Evolutionary conservation across 2,797 vertebrate genomes (phyloP).

Genomic region (Triplophysa yarkandensis): DNA sequence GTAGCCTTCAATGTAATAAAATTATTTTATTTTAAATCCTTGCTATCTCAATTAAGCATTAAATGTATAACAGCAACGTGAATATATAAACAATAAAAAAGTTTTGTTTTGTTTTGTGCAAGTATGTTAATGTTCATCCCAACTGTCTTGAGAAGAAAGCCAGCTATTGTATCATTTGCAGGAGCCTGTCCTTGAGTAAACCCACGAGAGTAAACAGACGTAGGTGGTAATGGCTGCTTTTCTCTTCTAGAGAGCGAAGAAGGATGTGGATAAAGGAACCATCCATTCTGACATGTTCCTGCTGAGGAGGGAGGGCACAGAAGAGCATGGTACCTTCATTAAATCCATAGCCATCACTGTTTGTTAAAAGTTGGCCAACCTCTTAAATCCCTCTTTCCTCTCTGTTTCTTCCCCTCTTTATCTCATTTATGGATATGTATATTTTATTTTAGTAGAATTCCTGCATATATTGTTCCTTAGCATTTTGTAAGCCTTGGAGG

Average conservation of each 20-base stretch:
- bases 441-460: neutral
- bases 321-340: constrained; percentile 71
- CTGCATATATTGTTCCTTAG: too few relatives aligned
- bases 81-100: neutral
- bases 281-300: constrained; percentile 93
- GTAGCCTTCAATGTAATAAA: too few relatives aligned
- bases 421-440: neutral
- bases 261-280: constrained; percentile 92
- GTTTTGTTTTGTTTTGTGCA: neutral
- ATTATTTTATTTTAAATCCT: too few relatives aligned
- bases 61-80: too few relatives aligned
- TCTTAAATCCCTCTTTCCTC: neutral
- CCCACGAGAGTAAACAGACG: constrained; percentile 31
- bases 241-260: constrained; percentile 84
- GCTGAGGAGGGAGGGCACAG: constrained; percentile 80
- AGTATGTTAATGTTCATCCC: constrained; percentile 1
- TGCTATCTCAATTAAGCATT: too few relatives aligned
- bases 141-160: neutral
- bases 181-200: constrained; percentile 27
- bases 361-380: neutral
- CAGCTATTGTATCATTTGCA: constrained; percentile 6
- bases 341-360: neutral
- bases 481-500: too few relatives aligned
- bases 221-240: constrained; percentile 34
- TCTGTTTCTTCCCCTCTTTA: neutral